phyloP scores from a whole-genome alignment of 2,797 vertebrate genomes.

The Trichosurus vulpecula region DNA sequence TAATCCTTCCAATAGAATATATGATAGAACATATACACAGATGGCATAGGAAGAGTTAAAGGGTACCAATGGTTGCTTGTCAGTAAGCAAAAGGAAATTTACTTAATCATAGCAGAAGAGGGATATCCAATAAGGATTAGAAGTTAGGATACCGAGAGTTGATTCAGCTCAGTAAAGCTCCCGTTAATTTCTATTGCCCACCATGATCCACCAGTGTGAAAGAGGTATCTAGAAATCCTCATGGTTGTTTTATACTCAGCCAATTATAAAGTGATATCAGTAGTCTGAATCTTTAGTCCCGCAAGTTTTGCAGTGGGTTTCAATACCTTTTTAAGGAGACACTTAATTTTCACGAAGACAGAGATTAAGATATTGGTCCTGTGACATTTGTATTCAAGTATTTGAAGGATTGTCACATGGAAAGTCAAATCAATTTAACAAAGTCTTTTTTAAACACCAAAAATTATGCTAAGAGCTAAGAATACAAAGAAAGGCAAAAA shows the following conservation, averaged over 20 bases:
- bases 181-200: background rate
- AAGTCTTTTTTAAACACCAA: background rate
- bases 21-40: background rate
- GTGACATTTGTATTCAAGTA: background rate
- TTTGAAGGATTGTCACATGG: background rate
- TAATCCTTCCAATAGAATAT: background rate
- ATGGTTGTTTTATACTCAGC: background rate
- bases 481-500: background rate
- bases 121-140: background rate
- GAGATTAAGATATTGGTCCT: background rate
- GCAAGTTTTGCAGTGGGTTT: background rate
- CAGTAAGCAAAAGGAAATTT: background rate
- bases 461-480: background rate
- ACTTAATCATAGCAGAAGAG: background rate
- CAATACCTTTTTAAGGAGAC: background rate
- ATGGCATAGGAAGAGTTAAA: background rate
- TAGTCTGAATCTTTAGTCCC: background rate
- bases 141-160: background rate
- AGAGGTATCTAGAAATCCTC: background rate
- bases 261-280: background rate
- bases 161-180: background rate
- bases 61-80: background rate
- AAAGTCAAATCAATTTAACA: background rate
- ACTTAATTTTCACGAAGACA: background rate
- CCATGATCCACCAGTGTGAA: background rate